phyloP scores from a whole-genome alignment of 1,140 invertebrate species.

The Teleogryllus occipitalis region DNA sequence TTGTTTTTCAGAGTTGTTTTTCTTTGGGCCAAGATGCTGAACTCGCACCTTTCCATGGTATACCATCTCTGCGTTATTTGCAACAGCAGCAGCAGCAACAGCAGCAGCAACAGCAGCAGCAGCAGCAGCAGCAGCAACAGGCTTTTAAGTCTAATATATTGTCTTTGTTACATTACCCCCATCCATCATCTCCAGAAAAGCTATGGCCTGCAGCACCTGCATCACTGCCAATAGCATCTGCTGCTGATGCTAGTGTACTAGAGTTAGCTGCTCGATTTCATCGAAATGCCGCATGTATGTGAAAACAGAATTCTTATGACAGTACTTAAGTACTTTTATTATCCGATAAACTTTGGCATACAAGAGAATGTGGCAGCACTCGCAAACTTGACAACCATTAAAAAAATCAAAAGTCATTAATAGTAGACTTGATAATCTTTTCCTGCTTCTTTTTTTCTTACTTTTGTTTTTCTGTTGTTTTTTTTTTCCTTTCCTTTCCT shows the following conservation, averaged over 20 bases:
- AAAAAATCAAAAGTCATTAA: too few relatives aligned
- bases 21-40: slow-evolving; percentile 12
- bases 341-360: too few relatives aligned
- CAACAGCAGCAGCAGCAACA: slow-evolving; percentile 33
- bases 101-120: slow-evolving; percentile 34
- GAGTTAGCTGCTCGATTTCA: slow-evolving; percentile 66
- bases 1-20: slow-evolving; percentile 17
- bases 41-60: not conserved
- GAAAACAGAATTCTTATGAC: too few relatives aligned
- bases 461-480: too few relatives aligned
- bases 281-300: slow-evolving; percentile 60
- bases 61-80: slow-evolving; percentile 26
- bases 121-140: slow-evolving; percentile 27
- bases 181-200: slow-evolving; percentile 30
- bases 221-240: slow-evolving; percentile 27
- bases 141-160: slow-evolving; percentile 23
- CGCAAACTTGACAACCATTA: too few relatives aligned
- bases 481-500: too few relatives aligned
- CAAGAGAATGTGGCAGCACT: too few relatives aligned
- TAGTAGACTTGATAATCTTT: too few relatives aligned
- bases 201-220: slow-evolving; percentile 28
- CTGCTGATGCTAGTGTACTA: slow-evolving; percentile 43
- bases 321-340: too few relatives aligned
- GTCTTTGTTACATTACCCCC: slow-evolving; percentile 28
- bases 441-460: too few relatives aligned